Percentiles rank a stretch among this genome's conserved stretches.
Evolutionary conservation across 1,140 invertebrate genomes (phyloP).

Genomic region (Globodera rostochiensis): DNA sequence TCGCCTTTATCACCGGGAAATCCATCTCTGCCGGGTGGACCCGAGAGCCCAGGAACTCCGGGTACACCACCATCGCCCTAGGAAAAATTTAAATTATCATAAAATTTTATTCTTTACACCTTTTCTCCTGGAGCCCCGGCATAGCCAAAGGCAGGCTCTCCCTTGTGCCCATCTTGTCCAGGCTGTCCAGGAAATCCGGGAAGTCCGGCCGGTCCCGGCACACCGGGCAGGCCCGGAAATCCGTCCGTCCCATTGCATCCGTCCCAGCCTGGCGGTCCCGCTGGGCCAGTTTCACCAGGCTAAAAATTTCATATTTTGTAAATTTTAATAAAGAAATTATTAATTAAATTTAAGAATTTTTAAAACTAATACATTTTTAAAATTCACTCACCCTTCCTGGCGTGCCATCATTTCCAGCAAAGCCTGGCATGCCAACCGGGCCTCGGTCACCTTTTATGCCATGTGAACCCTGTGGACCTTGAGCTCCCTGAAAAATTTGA

Average conservation of each 20-base stretch:
- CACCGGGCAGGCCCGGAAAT: slow-evolving; percentile 58
- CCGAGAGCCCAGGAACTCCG: slow-evolving; percentile 62
- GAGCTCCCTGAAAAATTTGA: slow-evolving; percentile 36
- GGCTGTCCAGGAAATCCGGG: slow-evolving; percentile 69
- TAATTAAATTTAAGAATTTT: neutral
- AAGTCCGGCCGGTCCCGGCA: slow-evolving; percentile 56
- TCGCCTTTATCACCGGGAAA: slow-evolving; percentile 66
- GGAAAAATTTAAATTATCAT: slow-evolving; percentile 21
- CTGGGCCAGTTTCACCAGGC: slow-evolving; percentile 64
- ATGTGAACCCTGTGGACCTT: slow-evolving; percentile 57
- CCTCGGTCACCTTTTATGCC: slow-evolving; percentile 61
- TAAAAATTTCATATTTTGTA: neutral
- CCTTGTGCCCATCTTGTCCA: slow-evolving; percentile 61
- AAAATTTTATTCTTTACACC: slow-evolving; percentile 29
- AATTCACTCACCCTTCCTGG: slow-evolving; percentile 44
- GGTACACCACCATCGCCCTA: slow-evolving; percentile 63
- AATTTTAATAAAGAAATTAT: neutral
- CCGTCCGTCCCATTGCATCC: slow-evolving; percentile 66
- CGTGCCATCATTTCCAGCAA: slow-evolving; percentile 62
- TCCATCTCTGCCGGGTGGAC: slow-evolving; percentile 65
- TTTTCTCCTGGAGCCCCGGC: slow-evolving; percentile 64
- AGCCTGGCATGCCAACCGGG: slow-evolving; percentile 60
- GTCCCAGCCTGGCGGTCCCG: slow-evolving; percentile 63
- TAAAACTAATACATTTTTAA: neutral
- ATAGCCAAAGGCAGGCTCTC: slow-evolving; percentile 64